Base-by-base conservation (phyloP, 2,797 vertebrate genomes). In the Ara ararauna region DNA sequence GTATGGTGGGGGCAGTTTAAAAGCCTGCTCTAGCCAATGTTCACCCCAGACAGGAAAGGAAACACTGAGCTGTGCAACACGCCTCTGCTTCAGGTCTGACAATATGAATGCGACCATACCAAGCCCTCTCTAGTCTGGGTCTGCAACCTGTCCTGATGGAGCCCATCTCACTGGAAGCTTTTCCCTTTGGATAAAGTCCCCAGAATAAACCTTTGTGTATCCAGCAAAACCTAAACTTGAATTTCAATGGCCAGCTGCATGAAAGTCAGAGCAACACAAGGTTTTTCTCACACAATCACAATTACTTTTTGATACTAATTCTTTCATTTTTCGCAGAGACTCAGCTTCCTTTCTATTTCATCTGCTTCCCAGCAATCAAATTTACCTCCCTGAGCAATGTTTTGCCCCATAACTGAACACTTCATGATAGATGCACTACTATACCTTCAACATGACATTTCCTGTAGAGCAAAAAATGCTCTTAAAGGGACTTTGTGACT, bases 361-460 rank as follows among this genome's bases (percentile, higher is more conserved):
- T 72, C 89, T 75, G 75, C 72, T 83, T 91, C 82, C 56, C n/a
- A 70, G 87, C 77, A 68, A 89, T 42, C 40, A 61, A 80, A 84
- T 91, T 91, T 81, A 93, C 73, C 68, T 95, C 73, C 65, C 45
- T 72, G 27, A 92, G 68, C 58, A 89, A 89, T 54, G 60, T 93
- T 94, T 83, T 83, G 65, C 68, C 75, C 80, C 65, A 54, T 51
- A 87, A 90, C 80, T 18, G 68, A 94, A 42, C 56, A 40, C 32
- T 70, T 89, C 4, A 3, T 36, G 42, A 74, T 5, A 88, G 74
- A 84, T 53, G 26, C 56, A 47, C 20, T 85, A 17, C 40, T 78
- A 5, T 80, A 85, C 24, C 58, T 87, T 87, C 72, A 81, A 93
- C 12, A 4, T 68, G 47, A 61, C 54, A 72, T 51, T 80, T 87